Evolutionary conservation across 2,797 vertebrate genomes (phyloP).

Genomic region (Syngnathus rostellatus): DNA sequence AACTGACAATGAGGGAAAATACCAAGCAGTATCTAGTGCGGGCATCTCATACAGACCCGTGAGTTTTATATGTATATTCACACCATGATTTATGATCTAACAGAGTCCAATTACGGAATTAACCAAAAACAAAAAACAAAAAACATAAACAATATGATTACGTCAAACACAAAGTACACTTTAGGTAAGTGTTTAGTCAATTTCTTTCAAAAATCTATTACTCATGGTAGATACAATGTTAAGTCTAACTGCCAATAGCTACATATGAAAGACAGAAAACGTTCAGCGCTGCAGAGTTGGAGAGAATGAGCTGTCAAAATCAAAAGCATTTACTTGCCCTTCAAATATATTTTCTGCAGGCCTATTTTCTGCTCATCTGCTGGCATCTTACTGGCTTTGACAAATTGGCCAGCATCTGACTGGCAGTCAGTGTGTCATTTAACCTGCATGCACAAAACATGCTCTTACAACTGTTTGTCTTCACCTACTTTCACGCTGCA

Average conservation of each 20-base stretch:
- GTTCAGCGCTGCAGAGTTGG: constrained; percentile 29
- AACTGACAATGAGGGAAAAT: constrained; percentile 18
- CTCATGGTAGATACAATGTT: too few relatives aligned
- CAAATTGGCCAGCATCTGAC: constrained; percentile 58
- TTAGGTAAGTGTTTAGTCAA: too few relatives aligned
- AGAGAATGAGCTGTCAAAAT: constrained; percentile 70
- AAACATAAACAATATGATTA: too few relatives aligned
- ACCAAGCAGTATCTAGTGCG: not conserved
- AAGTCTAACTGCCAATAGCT: too few relatives aligned
- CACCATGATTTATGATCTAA: too few relatives aligned
- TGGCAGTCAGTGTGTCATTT: too few relatives aligned
- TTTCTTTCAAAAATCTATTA: too few relatives aligned
- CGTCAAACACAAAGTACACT: too few relatives aligned
- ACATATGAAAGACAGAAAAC: not conserved
- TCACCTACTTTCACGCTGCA: not conserved
- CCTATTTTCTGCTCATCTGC: constrained; percentile 24
- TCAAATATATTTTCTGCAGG: not conserved
- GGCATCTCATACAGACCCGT: too few relatives aligned
- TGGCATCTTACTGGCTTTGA: constrained; percentile 59
- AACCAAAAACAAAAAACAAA: too few relatives aligned
- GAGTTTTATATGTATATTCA: too few relatives aligned
- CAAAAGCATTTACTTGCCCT: constrained; percentile 45
- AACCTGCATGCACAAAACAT: not conserved
- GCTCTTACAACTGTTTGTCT: not conserved
- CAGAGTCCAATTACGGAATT: too few relatives aligned